These are phyloP conservation scores for Ctenosaura bakeri DNA, from an alignment of 2,797 vertebrate genomes.

Conservation along the genomic window DNA sequence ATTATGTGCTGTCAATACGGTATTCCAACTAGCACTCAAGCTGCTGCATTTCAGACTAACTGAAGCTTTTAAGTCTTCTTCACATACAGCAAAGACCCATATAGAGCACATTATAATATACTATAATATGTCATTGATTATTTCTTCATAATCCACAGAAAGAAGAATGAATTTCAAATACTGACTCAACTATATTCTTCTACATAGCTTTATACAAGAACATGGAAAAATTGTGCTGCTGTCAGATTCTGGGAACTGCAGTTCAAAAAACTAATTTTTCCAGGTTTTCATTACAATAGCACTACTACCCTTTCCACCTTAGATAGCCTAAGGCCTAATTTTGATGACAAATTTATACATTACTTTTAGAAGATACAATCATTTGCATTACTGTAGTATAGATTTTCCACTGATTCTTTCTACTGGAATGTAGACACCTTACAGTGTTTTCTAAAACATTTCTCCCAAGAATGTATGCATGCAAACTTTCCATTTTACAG, in stretches of 20 bases:
- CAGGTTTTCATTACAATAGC: too few species aligned
- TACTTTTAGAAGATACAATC: not conserved
- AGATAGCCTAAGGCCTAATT: not conserved
- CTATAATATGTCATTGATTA: not conserved
- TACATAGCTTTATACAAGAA: not conserved
- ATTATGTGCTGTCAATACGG: too few species aligned
- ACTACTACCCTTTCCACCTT: not conserved
- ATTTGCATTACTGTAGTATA: not conserved
- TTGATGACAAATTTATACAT: not conserved
- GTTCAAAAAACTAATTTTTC: too few species aligned
- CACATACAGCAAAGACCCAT: too few species aligned
- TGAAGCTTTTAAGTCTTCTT: too few species aligned
- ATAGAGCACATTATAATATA: too few species aligned
- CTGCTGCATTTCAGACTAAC: too few species aligned
- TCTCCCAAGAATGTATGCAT: not conserved
- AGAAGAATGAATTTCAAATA: not conserved
- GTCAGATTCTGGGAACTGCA: too few species aligned
- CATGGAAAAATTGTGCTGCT: too few species aligned
- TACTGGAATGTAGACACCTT: not conserved
- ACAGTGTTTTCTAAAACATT: not conserved
- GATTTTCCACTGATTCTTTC: not conserved
- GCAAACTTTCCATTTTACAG: not conserved
- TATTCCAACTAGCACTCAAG: too few species aligned
- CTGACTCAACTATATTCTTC: not conserved
- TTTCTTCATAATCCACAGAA: not conserved